A percentile compares a stretch with the other conserved stretches of the same genome.
These are phyloP conservation scores for Pogonus chalceus DNA, from an alignment of 1,140 invertebrate genomes.

Conservation along the genomic window DNA sequence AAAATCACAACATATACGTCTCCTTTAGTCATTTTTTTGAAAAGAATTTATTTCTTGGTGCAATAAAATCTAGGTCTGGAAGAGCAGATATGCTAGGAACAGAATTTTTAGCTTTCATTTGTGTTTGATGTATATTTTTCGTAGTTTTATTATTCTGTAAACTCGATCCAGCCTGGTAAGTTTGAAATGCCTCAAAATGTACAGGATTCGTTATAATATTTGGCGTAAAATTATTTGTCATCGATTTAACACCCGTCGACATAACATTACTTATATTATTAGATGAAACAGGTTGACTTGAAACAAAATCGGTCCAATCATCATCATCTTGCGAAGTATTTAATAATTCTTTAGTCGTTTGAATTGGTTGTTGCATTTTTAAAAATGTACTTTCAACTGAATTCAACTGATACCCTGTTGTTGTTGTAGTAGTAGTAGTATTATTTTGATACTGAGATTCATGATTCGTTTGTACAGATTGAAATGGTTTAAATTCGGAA, in stretches of 20 bases:
- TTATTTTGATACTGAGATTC: constrained; percentile 1
- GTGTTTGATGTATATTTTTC: constrained; percentile 6
- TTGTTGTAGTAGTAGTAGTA: no score
- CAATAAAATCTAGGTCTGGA: constrained; percentile 39
- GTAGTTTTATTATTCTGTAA: constrained; percentile 10
- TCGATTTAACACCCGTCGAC: not conserved
- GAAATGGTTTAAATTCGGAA: not conserved
- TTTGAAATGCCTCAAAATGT: constrained; percentile 18
- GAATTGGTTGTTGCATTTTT: not conserved
- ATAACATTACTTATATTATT: constrained; percentile 15
- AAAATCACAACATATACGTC: constrained; percentile 26
- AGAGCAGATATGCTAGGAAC: constrained; percentile 36
- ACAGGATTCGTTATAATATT: constrained; percentile 26
- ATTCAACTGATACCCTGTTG: not conserved
- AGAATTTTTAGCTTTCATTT: constrained; percentile 28
- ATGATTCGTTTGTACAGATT: not conserved
- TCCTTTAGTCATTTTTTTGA: constrained; percentile 31
- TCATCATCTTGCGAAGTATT: constrained; percentile 37
- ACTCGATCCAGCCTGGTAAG: constrained; percentile 6
- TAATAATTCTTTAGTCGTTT: not conserved
- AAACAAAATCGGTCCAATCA: constrained; percentile 55
- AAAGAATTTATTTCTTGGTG: constrained; percentile 28
- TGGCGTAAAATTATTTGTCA: constrained; percentile 11
- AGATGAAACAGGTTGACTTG: constrained; percentile 38
- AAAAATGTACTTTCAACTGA: not conserved